phyloP scores from a whole-genome alignment of 1,140 invertebrate genomes.

The Danaus plexippus region DNA sequence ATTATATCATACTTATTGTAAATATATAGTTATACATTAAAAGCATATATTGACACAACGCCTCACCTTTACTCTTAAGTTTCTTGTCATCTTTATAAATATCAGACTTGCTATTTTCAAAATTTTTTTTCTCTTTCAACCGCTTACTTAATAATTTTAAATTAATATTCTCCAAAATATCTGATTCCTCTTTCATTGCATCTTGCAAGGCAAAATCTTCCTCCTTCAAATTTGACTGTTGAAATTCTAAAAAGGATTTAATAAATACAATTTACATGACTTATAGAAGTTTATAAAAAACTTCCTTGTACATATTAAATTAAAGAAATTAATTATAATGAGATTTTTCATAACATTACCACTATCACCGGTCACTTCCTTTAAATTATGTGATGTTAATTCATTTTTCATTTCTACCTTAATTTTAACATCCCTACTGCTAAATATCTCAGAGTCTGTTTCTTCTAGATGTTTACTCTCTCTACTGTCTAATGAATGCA shows the following conservation, averaged over 20 bases:
- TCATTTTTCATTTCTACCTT: constrained; percentile 39
- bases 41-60: too few species aligned
- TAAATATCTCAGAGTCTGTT: constrained; percentile 4
- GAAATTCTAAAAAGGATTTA: constrained; percentile 22
- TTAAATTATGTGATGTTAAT: constrained; percentile 18
- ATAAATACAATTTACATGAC: neutral
- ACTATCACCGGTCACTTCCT: constrained; percentile 30
- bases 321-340: neutral
- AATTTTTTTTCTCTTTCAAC: constrained; percentile 21
- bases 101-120: constrained; percentile 9
- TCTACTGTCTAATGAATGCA: constrained; percentile 4
- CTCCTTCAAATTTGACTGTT: constrained; percentile 27
- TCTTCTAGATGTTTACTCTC: constrained; percentile 9
- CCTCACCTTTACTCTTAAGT: too few species aligned
- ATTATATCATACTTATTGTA: too few species aligned
- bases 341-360: constrained; percentile 14
- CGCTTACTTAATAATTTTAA: constrained; percentile 18
- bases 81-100: too few species aligned
- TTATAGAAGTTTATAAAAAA: neutral
- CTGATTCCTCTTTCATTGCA: constrained; percentile 26
- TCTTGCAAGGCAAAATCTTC: constrained; percentile 26
- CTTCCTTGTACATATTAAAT: too few species aligned
- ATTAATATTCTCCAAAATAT: constrained; percentile 13
- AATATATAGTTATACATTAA: too few species aligned
- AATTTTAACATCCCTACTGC: constrained; percentile 9